Evolutionary conservation across 2,113 vertebrate species (phyloP).

Genomic region (Tachysurus fulvidraco): DNA sequence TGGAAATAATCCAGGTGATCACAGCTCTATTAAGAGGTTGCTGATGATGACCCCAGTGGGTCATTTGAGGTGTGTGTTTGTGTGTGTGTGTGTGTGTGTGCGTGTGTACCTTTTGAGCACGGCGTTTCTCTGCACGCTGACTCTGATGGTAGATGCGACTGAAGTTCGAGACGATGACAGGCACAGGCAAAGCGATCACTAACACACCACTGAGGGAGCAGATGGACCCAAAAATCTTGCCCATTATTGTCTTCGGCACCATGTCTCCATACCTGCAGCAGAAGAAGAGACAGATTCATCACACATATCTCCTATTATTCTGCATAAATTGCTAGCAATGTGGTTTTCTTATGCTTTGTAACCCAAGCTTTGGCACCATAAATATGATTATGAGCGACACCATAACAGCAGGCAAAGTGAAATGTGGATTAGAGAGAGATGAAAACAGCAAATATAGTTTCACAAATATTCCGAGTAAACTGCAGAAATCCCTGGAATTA

Average conservation of each 20-base stretch:
- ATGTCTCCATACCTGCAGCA: conserved; percentile 90
- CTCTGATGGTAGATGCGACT: conserved; percentile 99
- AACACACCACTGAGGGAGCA: conserved; percentile 94
- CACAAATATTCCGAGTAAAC: not conserved
- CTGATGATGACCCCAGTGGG: not conserved
- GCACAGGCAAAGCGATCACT: conserved; percentile 95
- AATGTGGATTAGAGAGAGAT: not conserved
- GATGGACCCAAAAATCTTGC: conserved; percentile 94
- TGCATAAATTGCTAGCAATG: not conserved
- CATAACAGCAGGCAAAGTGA: not conserved
- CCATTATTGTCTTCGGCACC: conserved; percentile 96
- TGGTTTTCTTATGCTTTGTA: not conserved
- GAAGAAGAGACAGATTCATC: conserved; percentile 40
- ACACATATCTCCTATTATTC: not conserved
- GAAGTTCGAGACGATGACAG: conserved; percentile 98
- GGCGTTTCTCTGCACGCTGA: conserved; percentile 92
- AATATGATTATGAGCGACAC: not conserved
- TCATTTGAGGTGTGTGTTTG: not conserved
- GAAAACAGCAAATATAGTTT: not conserved
- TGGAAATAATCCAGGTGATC: not conserved
- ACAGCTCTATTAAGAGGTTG: not conserved
- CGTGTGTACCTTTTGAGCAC: conserved; percentile 87
- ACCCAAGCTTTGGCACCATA: not conserved
- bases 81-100: not conserved
- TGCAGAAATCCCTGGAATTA: not conserved